Percentiles rank a stretch among this genome's conserved stretches.
phyloP scores from a whole-genome alignment of 2,797 vertebrate genomes.

The Tamandua tetradactyla region DNA sequence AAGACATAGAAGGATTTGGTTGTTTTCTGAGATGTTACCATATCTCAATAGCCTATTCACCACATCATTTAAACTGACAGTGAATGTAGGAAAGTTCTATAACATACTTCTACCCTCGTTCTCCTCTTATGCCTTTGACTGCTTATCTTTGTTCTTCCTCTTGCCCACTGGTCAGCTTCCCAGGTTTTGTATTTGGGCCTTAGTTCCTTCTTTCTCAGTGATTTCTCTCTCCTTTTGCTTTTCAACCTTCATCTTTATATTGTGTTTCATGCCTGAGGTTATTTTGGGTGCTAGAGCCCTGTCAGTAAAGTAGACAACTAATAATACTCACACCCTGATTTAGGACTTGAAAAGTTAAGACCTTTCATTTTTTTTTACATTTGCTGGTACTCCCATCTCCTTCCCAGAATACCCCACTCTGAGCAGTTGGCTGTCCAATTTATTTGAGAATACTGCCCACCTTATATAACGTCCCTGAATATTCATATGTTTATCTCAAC shows the following conservation, averaged over 20 bases:
- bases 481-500: not conserved
- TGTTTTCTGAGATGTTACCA: not conserved
- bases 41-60: not conserved
- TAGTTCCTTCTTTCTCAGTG: not conserved
- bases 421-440: not conserved
- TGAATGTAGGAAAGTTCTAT: not conserved
- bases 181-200: not conserved
- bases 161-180: not conserved
- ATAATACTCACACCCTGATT: not conserved
- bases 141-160: not conserved
- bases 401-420: not conserved
- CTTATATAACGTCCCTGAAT: not conserved
- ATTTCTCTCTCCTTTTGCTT: not conserved
- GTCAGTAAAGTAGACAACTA: not conserved
- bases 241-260: not conserved
- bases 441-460: not conserved
- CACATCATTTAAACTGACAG: not conserved
- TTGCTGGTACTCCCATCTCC: not conserved
- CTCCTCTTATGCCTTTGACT: not conserved
- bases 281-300: not conserved
- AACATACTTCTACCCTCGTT: not conserved
- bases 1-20: not conserved
- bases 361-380: not conserved
- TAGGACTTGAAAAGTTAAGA: not conserved
- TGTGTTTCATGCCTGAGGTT: not conserved